Base-by-base conservation (phyloP, 1,140 invertebrate genomes). In the Aleiodes sp. region DNA sequence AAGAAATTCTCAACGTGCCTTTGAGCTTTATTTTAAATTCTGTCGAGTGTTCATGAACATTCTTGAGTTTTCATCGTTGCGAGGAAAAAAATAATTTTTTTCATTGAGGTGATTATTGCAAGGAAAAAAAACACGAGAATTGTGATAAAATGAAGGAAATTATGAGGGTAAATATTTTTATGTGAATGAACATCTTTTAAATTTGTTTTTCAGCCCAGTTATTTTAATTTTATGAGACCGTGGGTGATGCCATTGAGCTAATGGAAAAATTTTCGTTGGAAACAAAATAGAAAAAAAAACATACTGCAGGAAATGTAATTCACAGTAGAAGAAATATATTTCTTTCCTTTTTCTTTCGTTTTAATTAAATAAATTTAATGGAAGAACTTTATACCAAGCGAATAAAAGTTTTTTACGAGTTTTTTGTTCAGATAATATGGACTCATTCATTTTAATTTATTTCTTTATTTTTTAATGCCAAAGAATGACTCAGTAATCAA, bases 1-100 rank as follows among this genome's bases (percentile, higher is more conserved):
- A 21, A 21, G 46, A 12, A 52, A 52, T 52, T 52, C 21, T 52
- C 26, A 16, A 24, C 46, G 46, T 52, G 46, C 21, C 46, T 9
- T 9, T 52, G 46, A 12, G 46, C 26, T 52, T 52, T 24, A 52
- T 52, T 52, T 52, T 52, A 52, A 52, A 52, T 21, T 24, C 10
- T 52, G 46, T 52, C 39, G 39, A 43, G 39, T 16, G 39, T 43
- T 43, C 39, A 43, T 52, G 46, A 52, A 16, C 19, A 52, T 52
- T 43, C 39, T 43, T 52, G 46, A 52, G 21, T 16, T 52, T 24
- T 52, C 16, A 21, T 52, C 9, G 3, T 52, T 16, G 19, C 26
- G 19, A 21, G 12, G 46, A 52, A 24, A n/a, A n/a, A n/a, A n/a
- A n/a, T n/a, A n/a, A n/a, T n/a, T n/a, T n/a, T n/a, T n/a, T 52